A percentile compares a stretch with the other conserved stretches of the same genome.
phyloP scores from a whole-genome alignment of 2,888 invertebrate species.

The Vesta saturnalis region DNA sequence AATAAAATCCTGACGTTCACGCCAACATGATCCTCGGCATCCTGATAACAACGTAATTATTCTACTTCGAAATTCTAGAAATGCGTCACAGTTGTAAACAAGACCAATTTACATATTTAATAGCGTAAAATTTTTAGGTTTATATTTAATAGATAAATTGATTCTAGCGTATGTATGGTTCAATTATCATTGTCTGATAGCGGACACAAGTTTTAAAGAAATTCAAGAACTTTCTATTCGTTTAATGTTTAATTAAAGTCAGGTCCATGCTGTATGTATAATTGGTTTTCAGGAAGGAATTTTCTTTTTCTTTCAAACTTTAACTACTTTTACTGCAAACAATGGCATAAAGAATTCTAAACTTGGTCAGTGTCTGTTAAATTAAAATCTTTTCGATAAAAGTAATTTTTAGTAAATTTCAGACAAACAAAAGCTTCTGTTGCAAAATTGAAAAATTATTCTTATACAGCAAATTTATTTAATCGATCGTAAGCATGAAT shows the following conservation, averaged over 20 bases:
- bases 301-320: conserved; percentile 18
- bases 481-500: conserved; percentile 49
- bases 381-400: conserved; percentile 12
- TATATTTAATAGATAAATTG: no score
- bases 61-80: conserved; percentile 47
- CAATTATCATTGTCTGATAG: conserved; percentile 8
- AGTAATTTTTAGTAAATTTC: neutral
- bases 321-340: conserved; percentile 31
- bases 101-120: conserved; percentile 51
- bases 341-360: conserved; percentile 22
- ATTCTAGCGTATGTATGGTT: conserved; percentile 11
- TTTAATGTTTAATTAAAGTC: conserved; percentile 30
- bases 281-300: conserved; percentile 4
- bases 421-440: neutral
- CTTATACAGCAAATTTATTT: conserved; percentile 43
- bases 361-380: conserved; percentile 25
- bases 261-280: conserved; percentile 24
- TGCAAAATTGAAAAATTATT: neutral
- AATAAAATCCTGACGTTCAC: conserved; percentile 48
- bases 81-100: conserved; percentile 50
- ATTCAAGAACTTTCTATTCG: conserved; percentile 11
- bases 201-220: neutral
- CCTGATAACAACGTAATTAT: conserved; percentile 50
- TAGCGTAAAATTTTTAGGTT: no score
- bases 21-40: conserved; percentile 46